A percentile compares a stretch with the other conserved stretches of the same genome.
phyloP scores from a whole-genome alignment of 2,797 vertebrate genomes.

The Melanotaenia nigrans region DNA sequence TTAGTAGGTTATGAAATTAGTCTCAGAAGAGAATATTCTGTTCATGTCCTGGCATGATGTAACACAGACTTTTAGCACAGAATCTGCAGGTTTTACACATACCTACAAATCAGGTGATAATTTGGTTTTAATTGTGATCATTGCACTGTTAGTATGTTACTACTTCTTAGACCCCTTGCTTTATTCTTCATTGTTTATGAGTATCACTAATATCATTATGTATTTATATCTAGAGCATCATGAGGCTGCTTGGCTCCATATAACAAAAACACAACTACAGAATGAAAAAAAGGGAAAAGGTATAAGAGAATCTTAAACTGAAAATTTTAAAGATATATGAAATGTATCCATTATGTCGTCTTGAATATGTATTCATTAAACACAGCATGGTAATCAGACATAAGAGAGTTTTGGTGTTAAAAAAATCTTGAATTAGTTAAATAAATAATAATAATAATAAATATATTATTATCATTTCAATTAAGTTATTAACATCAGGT shows the following conservation, averaged over 20 bases:
- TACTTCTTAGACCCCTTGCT: background rate
- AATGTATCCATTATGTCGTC: no score
- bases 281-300: background rate
- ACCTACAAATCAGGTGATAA: slow-evolving; percentile 13
- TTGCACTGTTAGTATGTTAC: background rate
- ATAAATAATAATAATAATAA: no score
- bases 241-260: background rate
- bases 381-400: no score
- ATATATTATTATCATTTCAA: background rate
- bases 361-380: no score
- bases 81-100: slow-evolving; percentile 6
- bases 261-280: background rate
- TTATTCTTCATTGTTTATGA: background rate
- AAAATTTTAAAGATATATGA: no score
- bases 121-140: slow-evolving; percentile 17
- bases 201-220: slow-evolving; percentile 1
- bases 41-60: slow-evolving; percentile 37
- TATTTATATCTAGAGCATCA: background rate
- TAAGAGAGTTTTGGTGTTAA: no score
- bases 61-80: slow-evolving; percentile 19
- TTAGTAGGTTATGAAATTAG: slow-evolving; percentile 63
- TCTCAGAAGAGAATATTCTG: slow-evolving; percentile 54
- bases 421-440: no score
- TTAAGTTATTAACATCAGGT: background rate
- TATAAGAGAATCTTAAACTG: background rate